Evolutionary conservation across 2,888 invertebrate genomes (phyloP), one percentile per base, ranked within the genome.

Genomic region (Furcula furcula): DNA sequence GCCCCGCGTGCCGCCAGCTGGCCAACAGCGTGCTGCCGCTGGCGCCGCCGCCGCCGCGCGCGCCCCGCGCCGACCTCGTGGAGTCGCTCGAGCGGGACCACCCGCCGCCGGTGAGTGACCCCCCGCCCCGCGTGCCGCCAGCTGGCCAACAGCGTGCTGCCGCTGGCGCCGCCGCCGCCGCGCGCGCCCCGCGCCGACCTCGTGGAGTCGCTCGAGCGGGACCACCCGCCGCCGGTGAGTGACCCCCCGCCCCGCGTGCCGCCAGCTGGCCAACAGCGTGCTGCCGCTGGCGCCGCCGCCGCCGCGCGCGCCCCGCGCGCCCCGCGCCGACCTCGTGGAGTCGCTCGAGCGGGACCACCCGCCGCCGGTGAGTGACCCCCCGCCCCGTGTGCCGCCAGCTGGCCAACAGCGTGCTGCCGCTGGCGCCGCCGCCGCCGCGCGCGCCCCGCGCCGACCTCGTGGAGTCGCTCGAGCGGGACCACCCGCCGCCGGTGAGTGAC

Each of bases 131-230:
- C 41, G 93, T 93, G 68, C n/a, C n/a, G n/a, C n/a, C n/a, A n/a
- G n/a, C n/a, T n/a, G n/a, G n/a, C n/a, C n/a, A n/a, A n/a, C n/a
- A 88, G 90, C 75, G 10, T 11, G 99, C 0, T 99, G 99, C 86
- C 97, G 97, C 82, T 91, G 99, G 39, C 99, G 99, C 87, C 91
- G 98, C 62, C 95, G 96, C 72, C 99, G 99, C 79, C 93, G 65
- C 94, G 94, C 71, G 93, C 97, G 0, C 99, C 99, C 88, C 90
- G 98, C 60, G 92, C 94, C 61, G 95, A 98, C 18, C 90, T 98
- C 42, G 91, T 93, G 57, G 93, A 93, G 43, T 94, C 94, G 51
- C 94, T 94, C 72, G 90, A 95, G 16, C 92, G 92, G 49, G 94
- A 94, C 75, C 93, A 92, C 76, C 83, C 96, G 89, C 92, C 88